phyloP scores from a whole-genome alignment of 2,888 invertebrate genomes.

The Pasiphila rectangulata region DNA sequence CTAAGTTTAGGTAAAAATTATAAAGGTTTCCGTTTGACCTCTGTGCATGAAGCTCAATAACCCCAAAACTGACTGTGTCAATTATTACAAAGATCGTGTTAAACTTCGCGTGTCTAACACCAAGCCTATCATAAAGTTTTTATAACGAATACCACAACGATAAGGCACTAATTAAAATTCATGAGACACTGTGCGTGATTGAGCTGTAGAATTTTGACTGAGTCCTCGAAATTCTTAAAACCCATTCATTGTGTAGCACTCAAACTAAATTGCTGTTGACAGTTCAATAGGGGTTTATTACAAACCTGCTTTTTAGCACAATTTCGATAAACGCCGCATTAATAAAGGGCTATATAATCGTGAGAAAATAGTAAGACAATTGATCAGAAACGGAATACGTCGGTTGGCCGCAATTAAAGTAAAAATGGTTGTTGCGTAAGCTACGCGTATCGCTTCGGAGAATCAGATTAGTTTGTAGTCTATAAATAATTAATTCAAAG shows the following conservation, averaged over 20 bases:
- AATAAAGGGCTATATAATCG: constrained; percentile 35
- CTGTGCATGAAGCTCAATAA: constrained; percentile 14
- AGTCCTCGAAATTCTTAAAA: constrained; percentile 36
- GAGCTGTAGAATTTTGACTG: constrained; percentile 22
- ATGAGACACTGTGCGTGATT: constrained; percentile 23
- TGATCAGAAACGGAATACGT: constrained; percentile 31
- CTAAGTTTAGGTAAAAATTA: too few relatives aligned
- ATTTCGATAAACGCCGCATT: constrained; percentile 8
- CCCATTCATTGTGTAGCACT: constrained; percentile 35
- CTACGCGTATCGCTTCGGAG: constrained; percentile 18
- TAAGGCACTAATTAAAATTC: constrained; percentile 28
- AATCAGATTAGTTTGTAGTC: constrained; percentile 17
- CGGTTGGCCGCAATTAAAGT: constrained; percentile 30
- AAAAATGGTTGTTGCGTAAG: constrained; percentile 28
- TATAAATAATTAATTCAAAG: constrained; percentile 18
- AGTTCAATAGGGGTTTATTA: constrained; percentile 38
- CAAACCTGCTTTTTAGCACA: constrained; percentile 13
- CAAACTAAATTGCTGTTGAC: constrained; percentile 46
- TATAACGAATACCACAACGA: constrained; percentile 22
- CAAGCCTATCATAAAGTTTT: constrained; percentile 24
- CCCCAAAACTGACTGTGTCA: constrained; percentile 13
- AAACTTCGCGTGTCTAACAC: constrained; percentile 22
- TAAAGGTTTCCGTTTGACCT: too few relatives aligned
- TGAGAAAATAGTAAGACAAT: constrained; percentile 45
- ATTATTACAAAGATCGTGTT: constrained; percentile 17